phyloP scores from a whole-genome alignment of 92 coral and sea anemone genomes.

The Diadumene lineata region DNA sequence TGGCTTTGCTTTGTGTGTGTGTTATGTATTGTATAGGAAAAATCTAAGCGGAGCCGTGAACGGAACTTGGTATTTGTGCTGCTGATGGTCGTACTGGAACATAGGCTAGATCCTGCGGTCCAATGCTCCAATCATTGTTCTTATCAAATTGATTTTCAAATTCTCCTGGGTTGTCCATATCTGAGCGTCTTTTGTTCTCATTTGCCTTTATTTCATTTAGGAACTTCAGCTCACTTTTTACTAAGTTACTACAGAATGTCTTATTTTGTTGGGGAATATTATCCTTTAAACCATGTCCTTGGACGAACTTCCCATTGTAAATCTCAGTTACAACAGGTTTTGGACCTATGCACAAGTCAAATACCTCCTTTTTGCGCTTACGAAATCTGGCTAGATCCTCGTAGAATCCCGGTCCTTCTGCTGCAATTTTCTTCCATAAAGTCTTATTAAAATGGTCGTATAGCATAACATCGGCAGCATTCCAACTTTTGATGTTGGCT shows the following conservation, averaged over 20 bases:
- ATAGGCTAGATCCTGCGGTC: constrained; percentile 36
- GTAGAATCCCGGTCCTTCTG: constrained; percentile 59
- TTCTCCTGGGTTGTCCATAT: constrained; percentile 36
- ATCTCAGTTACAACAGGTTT: constrained; percentile 22
- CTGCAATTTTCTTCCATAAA: constrained; percentile 53
- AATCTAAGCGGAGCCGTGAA: too few species aligned
- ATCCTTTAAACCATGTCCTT: constrained; percentile 50
- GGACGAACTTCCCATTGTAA: constrained; percentile 53
- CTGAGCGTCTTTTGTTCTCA: not conserved
- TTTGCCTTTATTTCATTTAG: constrained; percentile 36
- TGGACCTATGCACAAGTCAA: constrained; percentile 44
- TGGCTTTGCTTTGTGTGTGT: too few species aligned
- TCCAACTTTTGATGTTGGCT: constrained; percentile 64
- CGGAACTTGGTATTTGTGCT: too few species aligned
- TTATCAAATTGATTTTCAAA: constrained; percentile 41
- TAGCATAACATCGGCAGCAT: constrained; percentile 61
- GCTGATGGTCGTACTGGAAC: not conserved
- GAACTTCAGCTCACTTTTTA: constrained; percentile 47
- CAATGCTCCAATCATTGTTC: constrained; percentile 54
- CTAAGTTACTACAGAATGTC: constrained; percentile 42
- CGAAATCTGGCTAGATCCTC: constrained; percentile 56
- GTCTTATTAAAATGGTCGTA: constrained; percentile 62
- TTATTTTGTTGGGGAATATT: constrained; percentile 16
- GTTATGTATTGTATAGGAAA: too few species aligned
- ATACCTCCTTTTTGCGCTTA: constrained; percentile 39